Evolutionary conservation across 1,140 invertebrate genomes (phyloP), one percentile per base, ranked within the genome.

Genomic region (Heliconius melpomene): DNA sequence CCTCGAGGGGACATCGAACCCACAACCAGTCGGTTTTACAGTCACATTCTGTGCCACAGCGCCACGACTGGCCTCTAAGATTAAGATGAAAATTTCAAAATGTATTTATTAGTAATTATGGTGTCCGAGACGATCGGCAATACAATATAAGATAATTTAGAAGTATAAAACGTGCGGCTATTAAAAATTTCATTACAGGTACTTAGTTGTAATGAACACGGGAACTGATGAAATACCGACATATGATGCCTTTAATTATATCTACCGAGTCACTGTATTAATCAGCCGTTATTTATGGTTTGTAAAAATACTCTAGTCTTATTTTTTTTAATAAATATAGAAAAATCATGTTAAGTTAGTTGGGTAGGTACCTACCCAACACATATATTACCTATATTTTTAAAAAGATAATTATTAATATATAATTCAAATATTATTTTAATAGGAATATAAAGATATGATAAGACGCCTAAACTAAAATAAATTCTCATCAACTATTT

Each of bases 151-250:
- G 54, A 57, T 16, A 26, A 26, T 13, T 66, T 66, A 26, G 23
- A 72, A 16, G 71, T 3, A 72, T 26, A 66, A 26, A n/a, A 36
- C 0, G 32, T 20, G 3, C 20, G 32, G 7, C 70, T 71, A 71
- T 71, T 36, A 71, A 71, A n/a, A 71, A 36, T 36, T 36, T 71
- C 16, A 23, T 20, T 40, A 40, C 11, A 46, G 3, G 29, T 32
- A 46, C 70, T 13, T 29, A 71, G n/a, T 23, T n/a, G 40, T 40
- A 72, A 77, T 77, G 40, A 72, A 77, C 26, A 71, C 13, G 40
- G 75, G 75, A 77, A 77, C 66, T 77, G 40, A 70, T 70, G 75
- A 71, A 77, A 77, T 70, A 71, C 6, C 18, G 66, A 16, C 23
- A n/a, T 23, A 26, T 36, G 71, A 72, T 72, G 71, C 6, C 20